Percentiles rank a stretch among this genome's conserved stretches.
These are phyloP conservation scores for Catajapyx aquilonaris DNA, from an alignment of 1,140 invertebrate genomes.

Conservation along the genomic window DNA sequence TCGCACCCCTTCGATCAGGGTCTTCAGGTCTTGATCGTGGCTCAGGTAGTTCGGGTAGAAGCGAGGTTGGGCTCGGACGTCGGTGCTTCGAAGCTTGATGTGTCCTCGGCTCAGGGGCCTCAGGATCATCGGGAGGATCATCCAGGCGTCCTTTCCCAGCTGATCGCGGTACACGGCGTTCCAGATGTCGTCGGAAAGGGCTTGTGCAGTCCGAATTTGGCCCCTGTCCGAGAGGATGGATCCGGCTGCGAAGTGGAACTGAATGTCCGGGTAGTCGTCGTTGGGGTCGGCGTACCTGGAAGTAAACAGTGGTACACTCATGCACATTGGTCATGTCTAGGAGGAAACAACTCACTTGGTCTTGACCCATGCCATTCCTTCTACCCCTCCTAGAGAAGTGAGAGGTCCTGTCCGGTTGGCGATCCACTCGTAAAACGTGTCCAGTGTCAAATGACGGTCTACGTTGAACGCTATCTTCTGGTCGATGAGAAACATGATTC, in stretches of 20 bases:
- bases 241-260: conserved; percentile 44
- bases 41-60: conserved; percentile 65
- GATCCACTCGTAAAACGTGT: conserved; percentile 62
- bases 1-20: conserved; percentile 44
- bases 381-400: conserved; percentile 52
- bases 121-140: conserved; percentile 38
- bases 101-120: conserved; percentile 46
- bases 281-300: conserved; percentile 31
- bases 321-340: too few relatives aligned
- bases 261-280: conserved; percentile 53
- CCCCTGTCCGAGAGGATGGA: conserved; percentile 56
- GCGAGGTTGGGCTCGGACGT: conserved; percentile 44
- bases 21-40: conserved; percentile 39
- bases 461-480: conserved; percentile 57
- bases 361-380: conserved; percentile 63
- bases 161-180: conserved; percentile 39
- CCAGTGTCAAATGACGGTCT: conserved; percentile 47
- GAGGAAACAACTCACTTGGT: too few relatives aligned
- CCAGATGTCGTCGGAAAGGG: conserved; percentile 41
- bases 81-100: conserved; percentile 34
- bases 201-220: conserved; percentile 36
- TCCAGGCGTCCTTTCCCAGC: conserved; percentile 30
- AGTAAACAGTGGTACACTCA: too few relatives aligned
- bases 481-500: conserved; percentile 57
- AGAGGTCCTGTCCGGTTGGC: conserved; percentile 54